Evolutionary conservation across 2,797 vertebrate genomes (phyloP).

Genomic region (Apogon talboti): DNA sequence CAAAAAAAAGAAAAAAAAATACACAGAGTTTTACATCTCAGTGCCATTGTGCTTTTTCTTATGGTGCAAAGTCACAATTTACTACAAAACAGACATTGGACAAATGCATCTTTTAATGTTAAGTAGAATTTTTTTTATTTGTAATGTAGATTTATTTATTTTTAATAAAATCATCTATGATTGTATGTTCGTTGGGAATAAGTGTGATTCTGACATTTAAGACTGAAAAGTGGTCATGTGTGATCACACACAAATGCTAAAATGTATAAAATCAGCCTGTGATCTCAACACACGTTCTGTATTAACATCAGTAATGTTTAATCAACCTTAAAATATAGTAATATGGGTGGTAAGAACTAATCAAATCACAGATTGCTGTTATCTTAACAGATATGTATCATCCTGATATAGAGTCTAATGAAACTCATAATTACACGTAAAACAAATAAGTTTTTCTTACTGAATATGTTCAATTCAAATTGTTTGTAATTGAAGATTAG

Average conservation of each 20-base stretch:
- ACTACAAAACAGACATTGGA: neutral
- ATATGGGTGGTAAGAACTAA: neutral
- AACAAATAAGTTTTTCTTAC: neutral
- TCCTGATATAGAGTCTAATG: neutral
- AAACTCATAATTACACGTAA: neutral
- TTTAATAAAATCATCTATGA: neutral
- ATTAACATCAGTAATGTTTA: neutral
- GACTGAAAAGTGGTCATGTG: neutral
- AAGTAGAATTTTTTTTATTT: neutral
- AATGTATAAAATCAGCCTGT: neutral
- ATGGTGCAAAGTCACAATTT: neutral
- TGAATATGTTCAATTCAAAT: no score
- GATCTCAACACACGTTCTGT: neutral
- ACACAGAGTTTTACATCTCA: neutral
- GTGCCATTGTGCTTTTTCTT: neutral
- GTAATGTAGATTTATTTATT: neutral
- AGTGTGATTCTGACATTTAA: constrained; percentile 6
- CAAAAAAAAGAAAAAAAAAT: no score
- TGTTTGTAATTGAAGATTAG: neutral
- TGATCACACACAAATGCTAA: neutral
- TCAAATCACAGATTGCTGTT: neutral
- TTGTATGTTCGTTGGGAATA: neutral
- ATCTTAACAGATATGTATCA: neutral
- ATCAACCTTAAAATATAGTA: neutral
- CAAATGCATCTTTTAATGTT: neutral